Conservation (phyloP, 2,113 vertebrate species). For the Clarias macrocephalus region DNA sequence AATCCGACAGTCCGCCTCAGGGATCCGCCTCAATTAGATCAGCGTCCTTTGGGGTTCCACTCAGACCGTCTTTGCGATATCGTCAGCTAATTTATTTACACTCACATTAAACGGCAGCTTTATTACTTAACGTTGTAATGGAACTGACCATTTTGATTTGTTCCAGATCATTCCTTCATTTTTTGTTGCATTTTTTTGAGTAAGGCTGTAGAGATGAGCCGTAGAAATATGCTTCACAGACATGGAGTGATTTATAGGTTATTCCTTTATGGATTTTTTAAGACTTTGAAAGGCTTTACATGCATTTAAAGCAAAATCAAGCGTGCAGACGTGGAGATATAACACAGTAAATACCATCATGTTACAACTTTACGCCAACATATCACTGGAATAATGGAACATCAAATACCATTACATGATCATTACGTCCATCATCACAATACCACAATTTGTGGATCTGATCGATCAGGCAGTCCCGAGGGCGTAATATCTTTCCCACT, state of each 20-base stretch:
- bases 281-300: background rate
- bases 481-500: background rate
- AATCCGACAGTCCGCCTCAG: slow-evolving; percentile 3
- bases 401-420: background rate
- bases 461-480: background rate
- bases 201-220: background rate
- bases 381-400: background rate
- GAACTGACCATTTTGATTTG: background rate
- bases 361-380: background rate
- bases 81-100: slow-evolving; percentile 15
- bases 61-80: background rate
- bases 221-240: background rate
- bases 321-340: background rate
- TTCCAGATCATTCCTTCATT: background rate
- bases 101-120: background rate
- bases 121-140: slow-evolving; percentile 18
- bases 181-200: background rate
- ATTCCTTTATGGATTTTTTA: background rate
- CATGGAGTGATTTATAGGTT: background rate
- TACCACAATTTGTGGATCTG: background rate
- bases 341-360: background rate
- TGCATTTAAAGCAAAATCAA: background rate
- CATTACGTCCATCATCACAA: background rate
- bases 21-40: background rate
- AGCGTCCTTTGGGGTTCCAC: background rate